These are phyloP conservation scores for Nyctalus aviator DNA, from an alignment of 2,797 vertebrate genomes.

Conservation along the genomic window DNA sequence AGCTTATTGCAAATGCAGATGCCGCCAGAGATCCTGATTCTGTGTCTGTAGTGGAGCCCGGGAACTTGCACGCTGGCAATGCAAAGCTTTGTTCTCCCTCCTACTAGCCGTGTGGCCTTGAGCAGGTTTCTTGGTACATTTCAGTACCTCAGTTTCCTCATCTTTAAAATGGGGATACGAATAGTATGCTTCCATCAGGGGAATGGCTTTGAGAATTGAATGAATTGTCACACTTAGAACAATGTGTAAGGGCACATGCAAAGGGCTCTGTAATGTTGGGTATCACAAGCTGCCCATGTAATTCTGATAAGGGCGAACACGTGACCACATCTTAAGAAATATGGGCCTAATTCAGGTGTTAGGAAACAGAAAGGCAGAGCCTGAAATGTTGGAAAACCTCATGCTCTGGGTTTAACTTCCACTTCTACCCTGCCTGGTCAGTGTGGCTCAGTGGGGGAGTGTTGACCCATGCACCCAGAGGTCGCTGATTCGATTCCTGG, in stretches of 20 bases:
- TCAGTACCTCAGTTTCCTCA: not conserved
- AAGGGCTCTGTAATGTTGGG: not conserved
- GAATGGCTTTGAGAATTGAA: not conserved
- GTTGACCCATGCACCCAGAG: no score
- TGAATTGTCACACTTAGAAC: slow-evolving; percentile 1
- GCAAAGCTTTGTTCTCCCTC: not conserved
- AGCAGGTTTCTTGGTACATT: not conserved
- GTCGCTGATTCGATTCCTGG: no score
- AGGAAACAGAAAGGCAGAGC: not conserved
- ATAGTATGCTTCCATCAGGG: not conserved
- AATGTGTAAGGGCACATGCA: not conserved
- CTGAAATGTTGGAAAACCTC: not conserved
- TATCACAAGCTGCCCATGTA: not conserved
- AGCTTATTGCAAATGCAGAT: not conserved
- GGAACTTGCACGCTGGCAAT: not conserved
- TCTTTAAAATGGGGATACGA: not conserved
- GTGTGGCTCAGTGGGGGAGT: no score
- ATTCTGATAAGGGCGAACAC: not conserved
- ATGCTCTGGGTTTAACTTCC: not conserved
- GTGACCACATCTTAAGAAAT: not conserved
- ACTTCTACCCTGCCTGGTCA: not conserved
- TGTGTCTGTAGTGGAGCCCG: not conserved
- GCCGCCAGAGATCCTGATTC: not conserved
- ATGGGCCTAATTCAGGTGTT: not conserved
- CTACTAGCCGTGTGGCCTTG: not conserved